Percentiles rank a stretch among this genome's conserved stretches.
These are phyloP conservation scores for Drosophila santomea DNA, from an alignment of 1,140 invertebrate genomes.

Conservation along the genomic window DNA sequence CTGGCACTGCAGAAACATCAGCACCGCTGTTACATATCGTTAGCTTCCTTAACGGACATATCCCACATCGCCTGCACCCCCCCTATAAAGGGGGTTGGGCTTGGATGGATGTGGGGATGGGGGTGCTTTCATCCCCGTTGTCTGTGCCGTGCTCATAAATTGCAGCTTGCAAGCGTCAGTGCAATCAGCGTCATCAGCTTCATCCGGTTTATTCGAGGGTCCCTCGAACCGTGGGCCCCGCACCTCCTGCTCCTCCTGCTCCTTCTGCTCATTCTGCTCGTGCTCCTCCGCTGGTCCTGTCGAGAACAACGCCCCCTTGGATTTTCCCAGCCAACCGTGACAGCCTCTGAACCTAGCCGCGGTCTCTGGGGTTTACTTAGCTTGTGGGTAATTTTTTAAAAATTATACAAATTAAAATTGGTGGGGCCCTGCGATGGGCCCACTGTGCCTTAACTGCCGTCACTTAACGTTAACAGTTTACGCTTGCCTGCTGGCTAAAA, in stretches of 20 bases:
- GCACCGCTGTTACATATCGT: conserved; percentile 82
- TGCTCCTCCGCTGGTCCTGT: not conserved
- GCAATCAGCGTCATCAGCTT: conserved; percentile 82
- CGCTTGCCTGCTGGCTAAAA: conserved; percentile 81
- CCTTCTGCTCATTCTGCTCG: not conserved
- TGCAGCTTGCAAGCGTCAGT: conserved; percentile 82
- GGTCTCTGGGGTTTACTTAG: conserved; percentile 34
- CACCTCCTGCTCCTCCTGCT: not conserved
- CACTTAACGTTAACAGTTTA: conserved; percentile 83
- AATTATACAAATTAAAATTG: conserved; percentile 55
- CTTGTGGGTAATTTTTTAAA: conserved; percentile 50
- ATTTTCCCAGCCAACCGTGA: not conserved
- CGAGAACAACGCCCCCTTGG: conserved; percentile 2
- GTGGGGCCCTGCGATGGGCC: conserved; percentile 20
- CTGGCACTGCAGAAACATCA: conserved; percentile 82
- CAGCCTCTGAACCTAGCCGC: conserved; percentile 11
- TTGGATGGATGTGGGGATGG: too few relatives aligned
- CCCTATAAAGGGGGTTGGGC: not conserved
- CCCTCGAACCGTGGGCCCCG: conserved; percentile 41
- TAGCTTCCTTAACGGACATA: conserved; percentile 82
- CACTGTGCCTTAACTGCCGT: conserved; percentile 80
- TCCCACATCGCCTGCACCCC: conserved; percentile 60
- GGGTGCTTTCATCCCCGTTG: conserved; percentile 9
- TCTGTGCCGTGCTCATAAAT: conserved; percentile 75
- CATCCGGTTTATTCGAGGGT: conserved; percentile 66